These are phyloP conservation scores for Noctuana brunneofusca DNA, from an alignment of 2,888 invertebrate genomes.

Conservation along the genomic window DNA sequence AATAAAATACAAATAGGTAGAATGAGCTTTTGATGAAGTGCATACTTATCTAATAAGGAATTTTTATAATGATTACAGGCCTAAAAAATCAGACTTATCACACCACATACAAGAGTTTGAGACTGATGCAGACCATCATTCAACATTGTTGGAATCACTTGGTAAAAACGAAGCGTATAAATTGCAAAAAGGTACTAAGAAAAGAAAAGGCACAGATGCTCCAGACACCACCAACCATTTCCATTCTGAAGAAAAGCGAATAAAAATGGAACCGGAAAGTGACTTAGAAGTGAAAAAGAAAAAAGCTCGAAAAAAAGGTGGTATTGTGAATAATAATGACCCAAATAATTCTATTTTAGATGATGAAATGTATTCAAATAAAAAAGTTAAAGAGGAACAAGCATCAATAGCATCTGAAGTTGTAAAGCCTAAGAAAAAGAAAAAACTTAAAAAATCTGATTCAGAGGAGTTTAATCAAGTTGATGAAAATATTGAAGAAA, in stretches of 20 bases:
- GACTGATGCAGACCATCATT: neutral
- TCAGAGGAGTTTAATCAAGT: neutral
- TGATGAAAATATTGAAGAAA: neutral
- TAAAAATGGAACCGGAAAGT: conserved; percentile 56
- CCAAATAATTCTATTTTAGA: conserved; percentile 33
- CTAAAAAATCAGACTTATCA: neutral
- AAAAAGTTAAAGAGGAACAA: conserved; percentile 55
- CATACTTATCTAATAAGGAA: neutral
- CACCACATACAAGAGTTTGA: neutral
- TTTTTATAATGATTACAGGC: neutral
- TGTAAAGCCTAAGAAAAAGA: conserved; percentile 18
- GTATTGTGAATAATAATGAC: conserved; percentile 31
- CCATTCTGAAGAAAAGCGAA: conserved; percentile 42
- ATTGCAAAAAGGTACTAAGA: conserved; percentile 39
- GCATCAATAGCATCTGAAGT: neutral
- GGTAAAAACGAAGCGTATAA: conserved; percentile 25
- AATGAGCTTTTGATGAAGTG: neutral
- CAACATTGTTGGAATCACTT: neutral
- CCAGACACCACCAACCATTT: conserved; percentile 6
- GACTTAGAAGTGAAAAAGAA: conserved; percentile 49
- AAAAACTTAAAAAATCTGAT: conserved; percentile 15
- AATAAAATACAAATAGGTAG: too few species aligned
- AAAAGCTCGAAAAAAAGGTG: conserved; percentile 37
- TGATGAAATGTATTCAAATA: conserved; percentile 52
- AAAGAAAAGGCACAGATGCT: conserved; percentile 36